Evolutionary conservation across 1,140 invertebrate species (phyloP).

Genomic region (Dreissena polymorpha): DNA sequence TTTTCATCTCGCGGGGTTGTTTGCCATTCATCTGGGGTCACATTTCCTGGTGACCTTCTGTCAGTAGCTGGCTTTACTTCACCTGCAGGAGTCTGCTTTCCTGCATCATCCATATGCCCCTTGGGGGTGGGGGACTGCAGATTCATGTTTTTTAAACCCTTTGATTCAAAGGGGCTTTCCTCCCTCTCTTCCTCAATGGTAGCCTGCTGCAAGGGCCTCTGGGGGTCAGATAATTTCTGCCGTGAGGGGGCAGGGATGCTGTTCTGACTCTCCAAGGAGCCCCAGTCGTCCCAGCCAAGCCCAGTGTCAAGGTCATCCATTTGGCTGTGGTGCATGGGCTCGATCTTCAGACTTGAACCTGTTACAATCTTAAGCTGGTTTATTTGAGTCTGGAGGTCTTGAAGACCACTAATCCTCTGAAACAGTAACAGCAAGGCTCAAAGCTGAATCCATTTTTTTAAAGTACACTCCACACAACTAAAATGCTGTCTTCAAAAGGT

Average conservation of each 20-base stretch:
- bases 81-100: constrained; percentile 9
- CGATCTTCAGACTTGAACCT: constrained; percentile 36
- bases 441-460: too few species aligned
- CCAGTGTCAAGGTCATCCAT: constrained; percentile 58
- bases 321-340: constrained; percentile 45
- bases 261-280: constrained; percentile 42
- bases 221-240: constrained; percentile 29
- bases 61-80: not conserved
- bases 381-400: constrained; percentile 70
- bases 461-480: too few species aligned
- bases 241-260: constrained; percentile 29
- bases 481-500: too few species aligned
- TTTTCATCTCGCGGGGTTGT: constrained; percentile 45
- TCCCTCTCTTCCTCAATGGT: constrained; percentile 36
- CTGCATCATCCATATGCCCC: not conserved
- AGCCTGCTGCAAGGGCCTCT: constrained; percentile 6
- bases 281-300: constrained; percentile 62
- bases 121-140: constrained; percentile 44
- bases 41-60: constrained; percentile 35
- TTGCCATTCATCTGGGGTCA: constrained; percentile 53
- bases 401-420: constrained; percentile 68
- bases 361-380: constrained; percentile 64
- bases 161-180: constrained; percentile 52
- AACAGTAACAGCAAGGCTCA: constrained; percentile 47
- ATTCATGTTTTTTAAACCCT: constrained; percentile 52